phyloP scores from a whole-genome alignment of 2,113 vertebrate species.

The Psittacara wagleri region DNA sequence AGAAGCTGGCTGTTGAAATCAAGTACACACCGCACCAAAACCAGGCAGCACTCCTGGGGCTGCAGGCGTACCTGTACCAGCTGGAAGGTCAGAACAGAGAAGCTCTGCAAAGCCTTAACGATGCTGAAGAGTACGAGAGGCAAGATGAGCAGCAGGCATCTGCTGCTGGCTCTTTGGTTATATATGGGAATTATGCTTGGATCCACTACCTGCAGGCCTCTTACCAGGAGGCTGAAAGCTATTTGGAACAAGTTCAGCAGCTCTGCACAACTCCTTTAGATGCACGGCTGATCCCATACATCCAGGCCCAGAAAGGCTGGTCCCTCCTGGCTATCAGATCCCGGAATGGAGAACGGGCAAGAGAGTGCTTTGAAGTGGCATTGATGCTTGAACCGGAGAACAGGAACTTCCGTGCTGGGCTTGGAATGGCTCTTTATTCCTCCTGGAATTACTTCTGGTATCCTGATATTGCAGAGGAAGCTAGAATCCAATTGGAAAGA shows the following conservation, averaged over 20 bases:
- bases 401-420: not conserved
- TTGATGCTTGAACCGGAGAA: not conserved
- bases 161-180: not conserved
- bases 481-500: not conserved
- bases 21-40: not conserved
- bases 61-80: not conserved
- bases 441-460: not conserved
- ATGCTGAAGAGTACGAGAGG: not conserved
- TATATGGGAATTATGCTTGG: not conserved
- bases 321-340: not conserved
- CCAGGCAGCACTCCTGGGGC: not conserved
- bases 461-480: not conserved
- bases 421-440: not conserved
- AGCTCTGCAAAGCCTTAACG: not conserved
- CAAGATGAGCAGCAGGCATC: not conserved
- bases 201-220: not conserved
- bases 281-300: rapidly evolving
- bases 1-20: not conserved
- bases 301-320: not conserved
- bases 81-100: not conserved
- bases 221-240: not conserved
- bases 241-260: not conserved
- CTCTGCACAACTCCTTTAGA: not conserved
- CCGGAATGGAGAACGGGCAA: rapidly evolving
- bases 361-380: not conserved